phyloP scores from a whole-genome alignment of 2,113 vertebrate genomes.

The Coracopsis vasa region DNA sequence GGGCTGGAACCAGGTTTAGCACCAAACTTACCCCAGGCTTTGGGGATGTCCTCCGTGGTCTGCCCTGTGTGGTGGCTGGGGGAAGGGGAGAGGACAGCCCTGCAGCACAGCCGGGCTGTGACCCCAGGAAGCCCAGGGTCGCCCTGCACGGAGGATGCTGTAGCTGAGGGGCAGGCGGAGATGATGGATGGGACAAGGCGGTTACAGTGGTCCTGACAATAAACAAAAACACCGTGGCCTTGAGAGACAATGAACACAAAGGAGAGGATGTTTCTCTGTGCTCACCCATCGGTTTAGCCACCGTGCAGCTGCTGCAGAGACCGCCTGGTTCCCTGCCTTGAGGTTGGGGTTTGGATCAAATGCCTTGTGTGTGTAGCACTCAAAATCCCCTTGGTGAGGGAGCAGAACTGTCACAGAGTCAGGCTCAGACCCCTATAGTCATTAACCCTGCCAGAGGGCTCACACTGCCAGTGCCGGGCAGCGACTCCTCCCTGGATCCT shows the following conservation, averaged over 20 bases:
- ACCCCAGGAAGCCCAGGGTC: constrained; percentile 33
- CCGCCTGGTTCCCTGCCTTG: background rate
- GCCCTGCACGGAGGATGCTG: background rate
- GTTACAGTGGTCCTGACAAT: background rate
- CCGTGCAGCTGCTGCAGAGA: background rate
- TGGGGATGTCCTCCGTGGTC: background rate
- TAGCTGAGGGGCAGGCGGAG: background rate
- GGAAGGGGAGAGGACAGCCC: background rate
- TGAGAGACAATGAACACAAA: background rate
- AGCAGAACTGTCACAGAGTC: background rate
- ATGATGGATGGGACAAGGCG: background rate
- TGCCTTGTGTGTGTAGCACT: background rate
- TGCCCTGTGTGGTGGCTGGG: background rate
- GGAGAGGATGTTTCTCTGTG: background rate
- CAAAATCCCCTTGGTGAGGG: rapidly evolving
- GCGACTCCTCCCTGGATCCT: background rate
- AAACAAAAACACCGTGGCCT: background rate
- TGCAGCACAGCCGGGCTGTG: background rate
- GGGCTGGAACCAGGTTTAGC: background rate
- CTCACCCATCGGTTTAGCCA: background rate
- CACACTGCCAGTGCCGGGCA: background rate
- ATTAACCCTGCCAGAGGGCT: background rate
- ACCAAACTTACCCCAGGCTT: background rate
- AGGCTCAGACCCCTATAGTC: background rate
- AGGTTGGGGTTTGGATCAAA: background rate